Evolutionary conservation across 1,140 invertebrate genomes (phyloP), one percentile per base, ranked within the genome.

Genomic region (Caenorhabditis latens): DNA sequence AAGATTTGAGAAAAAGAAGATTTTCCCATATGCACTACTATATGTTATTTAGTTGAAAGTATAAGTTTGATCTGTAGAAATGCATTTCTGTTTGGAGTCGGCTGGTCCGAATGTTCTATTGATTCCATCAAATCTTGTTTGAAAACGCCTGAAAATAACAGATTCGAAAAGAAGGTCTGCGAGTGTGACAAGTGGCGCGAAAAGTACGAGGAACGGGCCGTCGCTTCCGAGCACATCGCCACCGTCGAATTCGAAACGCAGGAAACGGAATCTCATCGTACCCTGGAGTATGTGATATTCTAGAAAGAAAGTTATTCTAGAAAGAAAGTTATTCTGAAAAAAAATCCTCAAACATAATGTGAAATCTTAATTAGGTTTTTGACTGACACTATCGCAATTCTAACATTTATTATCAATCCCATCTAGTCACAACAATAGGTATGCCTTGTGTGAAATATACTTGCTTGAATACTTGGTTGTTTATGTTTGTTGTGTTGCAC

Each of bases 161-260:
- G 71, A 79, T 79, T 79, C 71, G 46, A 50, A 50, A 79, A 79
- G 71, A 79, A 50, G 71, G 71, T 79, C 71, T 32, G 46, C 43
- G 71, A 79, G 46, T 79, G 71, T 79, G 71, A 79, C 71, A 79
- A 79, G 71, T 79, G 71, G 71, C 71, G 71, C 71, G 71, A 79
- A 21, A 79, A 79, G 71, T 79, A 79, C 71, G 71, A 79, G 46
- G 71, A 79, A 46, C 71, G 71, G 46, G 71, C 71, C 13, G 71
- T n/a, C 71, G 71, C 71, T 53, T 79, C 71, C 16, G 71, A 79
- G 5, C 71, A 50, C 71, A 79, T 84, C 55, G 40, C 83, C 16
- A 84, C 83, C 43, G 61, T 65, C 55, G 83, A 84, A 40, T 84
- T 84, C 83, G 83, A 84, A 40, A 84, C 83, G 40, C 83, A 61